Evolutionary conservation across 1,140 invertebrate genomes (phyloP), one percentile per base, ranked within the genome.

Genomic region (Leptoteleia sp.): DNA sequence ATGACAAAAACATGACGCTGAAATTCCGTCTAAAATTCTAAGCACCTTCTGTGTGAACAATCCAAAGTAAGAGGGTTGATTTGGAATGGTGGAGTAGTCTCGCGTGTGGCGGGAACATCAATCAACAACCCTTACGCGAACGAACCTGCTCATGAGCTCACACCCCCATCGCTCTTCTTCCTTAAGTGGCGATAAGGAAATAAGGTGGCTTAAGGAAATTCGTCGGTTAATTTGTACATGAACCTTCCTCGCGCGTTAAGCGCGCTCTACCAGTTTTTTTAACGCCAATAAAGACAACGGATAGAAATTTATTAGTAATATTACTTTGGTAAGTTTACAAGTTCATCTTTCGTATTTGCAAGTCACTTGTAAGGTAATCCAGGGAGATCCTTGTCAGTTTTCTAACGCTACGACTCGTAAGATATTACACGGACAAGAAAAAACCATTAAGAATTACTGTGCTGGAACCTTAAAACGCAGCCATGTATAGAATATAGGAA

Each of bases 111-210:
- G 77, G 25, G 45, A 80, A 80, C 84, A 88, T 88, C 82, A 85
- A 88, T 88, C 85, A 87, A 73, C 68, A 45, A 72, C 80, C 78
- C 82, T 85, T 83, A 79, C 79, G 52, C 57, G 68, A 77, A 52
- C 81, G 37, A 59, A 80, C 70, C 78, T 80, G 71, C 64, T 85
- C 83, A 83, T 83, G 83, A 82, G 81, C 76, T 81, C 81, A 70
- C 59, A 80, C 82, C 65, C 68, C 78, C 83, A 87, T 87, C 84
- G 76, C 77, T 87, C 83, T 84, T 83, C 45, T 54, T 59, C 50
- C 50, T 85, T 85, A 85, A 87, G 82, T 84, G 76, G 83, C 79
- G 84, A 87, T 88, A 87, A 88, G 85, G 55, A 83, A 81, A 81
- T 83, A 84, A 83, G 80, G 50, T 48, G 73, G 67, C 47, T 67